These are phyloP conservation scores for Drosophila colorata DNA, from an alignment of 2,888 invertebrate species.

Conservation along the genomic window DNA sequence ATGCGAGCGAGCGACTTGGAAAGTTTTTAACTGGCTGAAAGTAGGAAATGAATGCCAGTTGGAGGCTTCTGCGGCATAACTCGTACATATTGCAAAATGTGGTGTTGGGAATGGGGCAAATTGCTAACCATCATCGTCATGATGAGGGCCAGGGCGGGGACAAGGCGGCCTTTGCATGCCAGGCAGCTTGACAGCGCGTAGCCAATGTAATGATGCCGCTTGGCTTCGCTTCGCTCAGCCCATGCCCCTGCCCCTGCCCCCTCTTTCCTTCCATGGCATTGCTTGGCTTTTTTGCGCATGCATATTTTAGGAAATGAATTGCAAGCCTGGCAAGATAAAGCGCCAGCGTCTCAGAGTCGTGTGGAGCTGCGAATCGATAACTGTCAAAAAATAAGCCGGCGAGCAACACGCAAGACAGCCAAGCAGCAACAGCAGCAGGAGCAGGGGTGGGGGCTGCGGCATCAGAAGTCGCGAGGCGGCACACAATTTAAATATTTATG, in stretches of 20 bases:
- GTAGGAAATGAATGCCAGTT: constrained; percentile 63
- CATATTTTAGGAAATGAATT: constrained; percentile 79
- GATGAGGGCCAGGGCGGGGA: not conserved
- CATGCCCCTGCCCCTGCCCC: not conserved
- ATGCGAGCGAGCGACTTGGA: constrained; percentile 43
- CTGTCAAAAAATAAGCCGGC: constrained; percentile 82
- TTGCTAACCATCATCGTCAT: constrained; percentile 10
- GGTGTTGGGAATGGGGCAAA: constrained; percentile 27
- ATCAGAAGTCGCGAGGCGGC: constrained; percentile 61
- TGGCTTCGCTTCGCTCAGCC: constrained; percentile 25
- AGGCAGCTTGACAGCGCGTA: constrained; percentile 69
- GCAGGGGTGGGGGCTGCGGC: not conserved
- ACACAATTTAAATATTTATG: constrained; percentile 83
- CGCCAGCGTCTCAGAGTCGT: constrained; percentile 45
- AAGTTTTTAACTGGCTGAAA: constrained; percentile 66
- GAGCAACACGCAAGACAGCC: constrained; percentile 68
- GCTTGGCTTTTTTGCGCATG: constrained; percentile 52
- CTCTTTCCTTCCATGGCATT: not conserved
- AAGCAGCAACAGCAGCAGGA: not conserved
- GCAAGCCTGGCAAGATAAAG: constrained; percentile 72
- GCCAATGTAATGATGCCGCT: constrained; percentile 72
- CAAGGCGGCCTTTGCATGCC: not conserved
- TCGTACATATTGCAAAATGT: constrained; percentile 70
- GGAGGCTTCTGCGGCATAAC: constrained; percentile 71
- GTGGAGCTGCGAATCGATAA: constrained; percentile 80